A percentile compares a stretch with the other conserved stretches of the same genome.
Conservation (phyloP, 2,888 invertebrate species). For the Crematogaster levior region DNA sequence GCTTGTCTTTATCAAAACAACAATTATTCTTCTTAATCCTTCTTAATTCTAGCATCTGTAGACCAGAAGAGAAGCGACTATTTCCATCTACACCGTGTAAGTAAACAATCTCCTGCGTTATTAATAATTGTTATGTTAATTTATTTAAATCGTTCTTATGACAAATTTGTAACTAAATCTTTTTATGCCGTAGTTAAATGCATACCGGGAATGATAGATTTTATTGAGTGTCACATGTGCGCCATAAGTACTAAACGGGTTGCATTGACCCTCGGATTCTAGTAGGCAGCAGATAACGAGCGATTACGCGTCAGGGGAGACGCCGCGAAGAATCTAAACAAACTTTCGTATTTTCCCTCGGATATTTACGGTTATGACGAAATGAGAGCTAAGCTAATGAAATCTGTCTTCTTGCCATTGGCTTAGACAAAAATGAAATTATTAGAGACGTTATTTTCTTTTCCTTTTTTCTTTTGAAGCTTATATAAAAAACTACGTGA, state of each 20-base stretch:
- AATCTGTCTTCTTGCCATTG: constrained; percentile 55
- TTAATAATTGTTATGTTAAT: not conserved
- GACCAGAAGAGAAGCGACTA: not conserved
- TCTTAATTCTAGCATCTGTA: no score
- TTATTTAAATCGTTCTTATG: not conserved
- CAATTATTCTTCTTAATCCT: not conserved
- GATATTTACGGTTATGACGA: constrained; percentile 64
- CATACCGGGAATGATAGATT: constrained; percentile 15
- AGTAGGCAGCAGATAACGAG: constrained; percentile 22
- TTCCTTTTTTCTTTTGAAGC: not conserved
- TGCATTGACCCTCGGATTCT: constrained; percentile 62
- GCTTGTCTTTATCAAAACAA: not conserved
- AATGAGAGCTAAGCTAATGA: constrained; percentile 21
- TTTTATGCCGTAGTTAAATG: not conserved
- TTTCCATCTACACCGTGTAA: not conserved
- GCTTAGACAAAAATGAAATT: constrained; percentile 45
- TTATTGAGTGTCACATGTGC: constrained; percentile 51
- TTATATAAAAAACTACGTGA: not conserved
- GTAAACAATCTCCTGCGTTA: not conserved
- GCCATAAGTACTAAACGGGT: constrained; percentile 56
- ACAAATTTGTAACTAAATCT: not conserved
- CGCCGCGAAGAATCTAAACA: constrained; percentile 58
- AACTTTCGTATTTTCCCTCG: constrained; percentile 61
- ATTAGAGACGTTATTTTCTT: constrained; percentile 32
- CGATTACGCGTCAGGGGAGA: constrained; percentile 23